Evolutionary conservation across 2,888 invertebrate species (phyloP).

Genomic region (Xestia sexstrigata): DNA sequence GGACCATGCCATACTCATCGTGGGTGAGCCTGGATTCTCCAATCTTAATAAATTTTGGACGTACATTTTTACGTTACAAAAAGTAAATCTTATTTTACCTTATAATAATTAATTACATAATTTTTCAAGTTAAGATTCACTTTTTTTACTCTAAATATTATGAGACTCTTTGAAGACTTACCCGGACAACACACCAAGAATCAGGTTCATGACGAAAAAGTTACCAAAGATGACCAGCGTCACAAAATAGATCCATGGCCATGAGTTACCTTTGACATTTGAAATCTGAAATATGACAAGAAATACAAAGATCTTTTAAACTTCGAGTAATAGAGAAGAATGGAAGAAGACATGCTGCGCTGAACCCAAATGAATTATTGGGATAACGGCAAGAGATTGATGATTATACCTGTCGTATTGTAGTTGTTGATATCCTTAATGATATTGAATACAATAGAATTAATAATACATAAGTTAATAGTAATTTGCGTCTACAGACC

Average conservation of each 20-base stretch:
- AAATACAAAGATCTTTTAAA: not conserved
- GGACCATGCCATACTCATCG: not conserved
- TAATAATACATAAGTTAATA: too few relatives aligned
- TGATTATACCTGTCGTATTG: not conserved
- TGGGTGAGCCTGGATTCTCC: not conserved
- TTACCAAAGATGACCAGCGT: slow-evolving; percentile 99
- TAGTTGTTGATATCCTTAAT: not conserved
- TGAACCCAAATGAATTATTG: too few relatives aligned
- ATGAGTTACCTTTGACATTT: slow-evolving; percentile 97
- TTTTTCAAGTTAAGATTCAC: not conserved
- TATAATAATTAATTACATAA: too few relatives aligned
- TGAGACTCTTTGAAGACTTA: slow-evolving; percentile 86
- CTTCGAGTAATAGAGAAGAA: too few relatives aligned
- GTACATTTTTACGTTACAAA: not conserved
- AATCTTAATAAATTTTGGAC: not conserved
- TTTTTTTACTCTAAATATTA: not conserved
- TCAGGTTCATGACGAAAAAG: slow-evolving; percentile 99
- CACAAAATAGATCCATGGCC: slow-evolving; percentile 99
- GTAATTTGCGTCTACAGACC: too few relatives aligned
- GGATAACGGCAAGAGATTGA: too few relatives aligned
- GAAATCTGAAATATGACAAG: slow-evolving; percentile 93
- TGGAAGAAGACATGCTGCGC: too few relatives aligned
- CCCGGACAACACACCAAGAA: slow-evolving; percentile 99
- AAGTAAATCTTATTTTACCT: not conserved
- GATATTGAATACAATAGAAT: too few relatives aligned